Conservation (phyloP, 2,113 vertebrate species). For the Orycteropus afer region DNA sequence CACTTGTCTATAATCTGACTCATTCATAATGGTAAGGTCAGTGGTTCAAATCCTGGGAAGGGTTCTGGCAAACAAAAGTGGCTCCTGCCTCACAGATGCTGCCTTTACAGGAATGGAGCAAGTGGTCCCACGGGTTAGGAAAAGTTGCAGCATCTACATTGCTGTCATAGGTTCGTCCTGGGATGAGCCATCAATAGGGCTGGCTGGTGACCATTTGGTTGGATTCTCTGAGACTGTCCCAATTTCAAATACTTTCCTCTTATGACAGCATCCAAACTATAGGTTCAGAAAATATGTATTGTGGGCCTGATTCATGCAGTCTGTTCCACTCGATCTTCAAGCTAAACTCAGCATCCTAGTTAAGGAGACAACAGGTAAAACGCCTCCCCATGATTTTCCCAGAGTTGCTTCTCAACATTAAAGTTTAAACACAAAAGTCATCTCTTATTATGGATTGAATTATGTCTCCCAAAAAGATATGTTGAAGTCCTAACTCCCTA, state of each 20-base stretch:
- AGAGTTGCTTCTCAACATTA: not conserved
- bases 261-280: not conserved
- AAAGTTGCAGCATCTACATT: not conserved
- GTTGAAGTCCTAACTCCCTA: not conserved
- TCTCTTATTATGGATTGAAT: not conserved
- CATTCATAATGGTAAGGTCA: slow-evolving; percentile 45
- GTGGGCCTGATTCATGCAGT: not conserved
- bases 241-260: not conserved
- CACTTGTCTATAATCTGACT: slow-evolving; percentile 48
- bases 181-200: not conserved
- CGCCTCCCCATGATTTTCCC: not conserved
- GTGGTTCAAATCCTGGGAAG: slow-evolving; percentile 51
- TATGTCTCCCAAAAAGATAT: not conserved
- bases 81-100: not conserved
- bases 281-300: not conserved
- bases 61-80: not conserved
- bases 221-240: not conserved
- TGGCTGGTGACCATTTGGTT: not conserved
- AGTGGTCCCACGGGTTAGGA: not conserved
- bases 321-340: not conserved
- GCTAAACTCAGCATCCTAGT: not conserved
- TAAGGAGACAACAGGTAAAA: not conserved
- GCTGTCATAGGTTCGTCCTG: not conserved
- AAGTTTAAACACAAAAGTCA: slow-evolving; percentile 20
- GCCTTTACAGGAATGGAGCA: not conserved